Evolutionary conservation across 2,113 vertebrate genomes (phyloP), one percentile per base, ranked within the genome.

Genomic region (Ascaphus truei): DNA sequence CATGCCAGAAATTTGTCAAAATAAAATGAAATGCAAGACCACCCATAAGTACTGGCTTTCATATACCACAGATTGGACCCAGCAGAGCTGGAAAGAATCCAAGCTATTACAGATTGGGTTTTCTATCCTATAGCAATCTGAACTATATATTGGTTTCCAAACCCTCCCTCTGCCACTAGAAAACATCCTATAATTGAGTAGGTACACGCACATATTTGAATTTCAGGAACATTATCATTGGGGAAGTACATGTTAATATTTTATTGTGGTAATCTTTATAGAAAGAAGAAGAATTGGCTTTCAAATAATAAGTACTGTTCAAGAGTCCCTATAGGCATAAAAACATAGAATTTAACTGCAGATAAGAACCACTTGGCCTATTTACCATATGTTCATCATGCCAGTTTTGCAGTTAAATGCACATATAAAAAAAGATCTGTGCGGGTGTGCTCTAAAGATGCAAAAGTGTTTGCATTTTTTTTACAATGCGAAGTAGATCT

Each of bases 1-100:
- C 34, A 30, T 52, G 67, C 56, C 67, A 71, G 47, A 60, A 51
- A 51, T 18, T 15, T 69, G 66, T 69, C 56, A 69, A 22, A 48
- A 22, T 39, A 39, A 52, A 60, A 61, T 60, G 30, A 71, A 47
- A 60, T 39, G 45, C 18, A 41, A 48, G 67, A 71, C 67, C 67
- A 71, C 67, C 45, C 56, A 71, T 61, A 71, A 41, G 29, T 61
- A 5, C 41, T 60, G 31, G 66, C 26, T 34, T 60, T 51, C 56
- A 34, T 31, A 51, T 25, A 34, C 8, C 34, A 16, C 31, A 13
- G 53, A 36, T 34, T 57, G 53, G 53, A 57, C 20, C 30, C 29
- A 33, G 22, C 22, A 3, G 29, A 33, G 4, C 16, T 34, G 30
- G 53, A 57, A 18, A 4, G 31, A 29, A 18, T 30, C 53, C 53